Evolutionary conservation across 2,888 invertebrate species (phyloP), one percentile per base, ranked within the genome.

Genomic region (Digitonthophagus gazella): DNA sequence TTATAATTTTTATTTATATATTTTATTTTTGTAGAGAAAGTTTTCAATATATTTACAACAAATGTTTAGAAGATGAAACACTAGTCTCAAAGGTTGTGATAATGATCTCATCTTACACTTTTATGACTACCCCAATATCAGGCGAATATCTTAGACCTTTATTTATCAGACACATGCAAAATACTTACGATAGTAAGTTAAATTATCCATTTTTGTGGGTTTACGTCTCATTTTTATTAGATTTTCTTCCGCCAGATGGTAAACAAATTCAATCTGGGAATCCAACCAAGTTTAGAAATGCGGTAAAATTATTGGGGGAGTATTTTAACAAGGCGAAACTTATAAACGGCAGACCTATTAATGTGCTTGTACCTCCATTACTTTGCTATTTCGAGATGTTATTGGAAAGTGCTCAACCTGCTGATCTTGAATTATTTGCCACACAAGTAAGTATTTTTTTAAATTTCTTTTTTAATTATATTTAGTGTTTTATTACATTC

Each of bases 341-440:
- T 16, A 69, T 72, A 2, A 74, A 76, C 69, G 79, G 77, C 11
- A 71, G 72, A 57, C 77, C 75, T 2, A 77, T 80, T 65, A 54
- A 72, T 56, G 69, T 75, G 66, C 66, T 82, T 2, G 76, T 76
- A 2, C 66, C 71, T 1, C 83, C 85, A 5, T 74, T 85, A 64
- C 57, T 83, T 11, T 74, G 77, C 15, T 84, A 82, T 72, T 76
- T 84, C 64, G 79, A 81, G 67, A 78, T 82, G 77, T 72, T 85
- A 6, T 74, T 85, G 15, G 82, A 84, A 69, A 75, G 76, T 58
- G 76, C 75, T 16, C 77, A 79, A 28, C 78, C 80, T 64, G 77
- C 78, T 15, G 84, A 84, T 75, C 75, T 83, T 15, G 80, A 82
- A 75, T 75, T 84, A 44, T 82, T 83, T 69, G 78, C 82, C 15